Conservation (phyloP, 2,113 vertebrate species). For the Dromas ardeola region DNA sequence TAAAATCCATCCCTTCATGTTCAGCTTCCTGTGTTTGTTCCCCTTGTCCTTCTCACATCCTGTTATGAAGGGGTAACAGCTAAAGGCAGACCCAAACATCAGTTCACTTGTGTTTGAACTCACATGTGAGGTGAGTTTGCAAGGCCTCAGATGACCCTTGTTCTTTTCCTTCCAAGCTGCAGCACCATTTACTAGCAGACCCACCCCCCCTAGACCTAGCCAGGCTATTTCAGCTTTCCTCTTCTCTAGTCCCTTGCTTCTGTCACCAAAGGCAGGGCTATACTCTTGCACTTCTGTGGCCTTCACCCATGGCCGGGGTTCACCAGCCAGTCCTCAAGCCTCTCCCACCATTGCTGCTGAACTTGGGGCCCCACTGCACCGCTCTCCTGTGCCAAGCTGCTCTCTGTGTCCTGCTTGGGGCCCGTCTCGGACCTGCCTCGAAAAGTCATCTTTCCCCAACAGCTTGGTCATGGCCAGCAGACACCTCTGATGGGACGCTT, state of each 20-base stretch:
- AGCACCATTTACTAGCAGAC: background rate
- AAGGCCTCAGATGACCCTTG: background rate
- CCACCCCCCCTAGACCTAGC: accelerated
- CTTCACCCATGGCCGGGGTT: accelerated
- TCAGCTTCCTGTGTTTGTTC: background rate
- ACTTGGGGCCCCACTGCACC: background rate
- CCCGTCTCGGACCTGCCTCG: background rate
- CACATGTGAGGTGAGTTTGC: background rate
- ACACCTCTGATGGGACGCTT: background rate
- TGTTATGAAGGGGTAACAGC: background rate
- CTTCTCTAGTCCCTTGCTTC: background rate
- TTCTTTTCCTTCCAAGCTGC: background rate
- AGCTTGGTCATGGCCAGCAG: background rate
- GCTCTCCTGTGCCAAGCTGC: background rate
- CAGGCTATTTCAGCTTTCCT: background rate
- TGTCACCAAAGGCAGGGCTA: background rate
- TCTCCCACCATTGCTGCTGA: background rate
- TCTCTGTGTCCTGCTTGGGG: background rate
- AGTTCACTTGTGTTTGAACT: background rate
- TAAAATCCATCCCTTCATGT: background rate
- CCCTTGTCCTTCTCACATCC: background rate
- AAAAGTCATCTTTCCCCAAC: background rate
- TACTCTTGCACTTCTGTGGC: background rate
- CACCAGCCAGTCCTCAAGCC: background rate
- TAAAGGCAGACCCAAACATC: background rate